Evolutionary conservation across 2,888 invertebrate genomes (phyloP).

Genomic region (Troilus luridus): DNA sequence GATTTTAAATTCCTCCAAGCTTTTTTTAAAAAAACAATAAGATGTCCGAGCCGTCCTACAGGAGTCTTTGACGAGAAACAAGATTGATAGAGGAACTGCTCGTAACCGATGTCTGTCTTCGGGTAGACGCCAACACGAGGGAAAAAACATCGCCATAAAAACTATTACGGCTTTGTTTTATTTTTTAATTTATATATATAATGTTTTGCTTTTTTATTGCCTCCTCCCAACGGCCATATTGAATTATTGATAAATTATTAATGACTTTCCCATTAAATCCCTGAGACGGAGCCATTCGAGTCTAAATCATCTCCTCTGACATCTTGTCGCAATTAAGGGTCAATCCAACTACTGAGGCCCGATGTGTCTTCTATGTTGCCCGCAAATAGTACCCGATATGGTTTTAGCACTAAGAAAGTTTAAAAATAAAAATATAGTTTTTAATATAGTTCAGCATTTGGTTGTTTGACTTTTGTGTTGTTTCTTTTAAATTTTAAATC

Average conservation of each 20-base stretch:
- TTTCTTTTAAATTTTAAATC: too few relatives aligned
- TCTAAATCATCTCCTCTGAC: constrained; percentile 22
- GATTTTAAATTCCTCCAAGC: constrained; percentile 10
- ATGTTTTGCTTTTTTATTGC: background rate
- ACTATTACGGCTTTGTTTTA: constrained; percentile 17
- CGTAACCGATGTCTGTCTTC: constrained; percentile 9
- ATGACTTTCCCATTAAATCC: constrained; percentile 19
- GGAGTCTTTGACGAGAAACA: background rate
- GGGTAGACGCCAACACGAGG: background rate
- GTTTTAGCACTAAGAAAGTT: background rate
- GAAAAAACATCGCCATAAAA: constrained; percentile 18
- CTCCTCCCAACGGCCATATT: constrained; percentile 11
- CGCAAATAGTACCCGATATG: background rate
- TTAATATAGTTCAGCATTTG: background rate
- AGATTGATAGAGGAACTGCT: constrained; percentile 33
- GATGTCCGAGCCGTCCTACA: background rate
- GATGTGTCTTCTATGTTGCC: background rate
- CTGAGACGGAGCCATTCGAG: background rate
- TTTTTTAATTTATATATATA: constrained; percentile 23
- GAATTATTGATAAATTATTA: constrained; percentile 47
- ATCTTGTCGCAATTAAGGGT: constrained; percentile 7
- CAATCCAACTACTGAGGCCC: background rate
- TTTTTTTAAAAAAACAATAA: background rate
- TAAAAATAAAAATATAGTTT: background rate
- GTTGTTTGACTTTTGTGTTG: background rate